Base-by-base conservation (phyloP, 1,140 invertebrate genomes). In the Diprion similis region DNA sequence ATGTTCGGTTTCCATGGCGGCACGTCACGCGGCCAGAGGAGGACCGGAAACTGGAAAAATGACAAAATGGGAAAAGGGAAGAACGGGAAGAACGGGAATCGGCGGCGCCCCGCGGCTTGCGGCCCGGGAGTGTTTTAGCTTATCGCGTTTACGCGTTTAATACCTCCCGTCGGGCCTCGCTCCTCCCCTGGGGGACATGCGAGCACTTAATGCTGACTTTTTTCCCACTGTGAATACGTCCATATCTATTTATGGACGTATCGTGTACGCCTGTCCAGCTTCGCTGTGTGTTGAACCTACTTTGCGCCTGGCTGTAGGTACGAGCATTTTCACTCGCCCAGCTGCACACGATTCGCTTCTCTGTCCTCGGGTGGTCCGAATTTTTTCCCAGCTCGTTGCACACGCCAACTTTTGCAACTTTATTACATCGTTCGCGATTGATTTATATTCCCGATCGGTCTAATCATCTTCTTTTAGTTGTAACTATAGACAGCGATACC, bases 1-100 rank as follows among this genome's bases (percentile, higher is more conserved):
- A 59, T 59, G n/a, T 59, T 17, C 51, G 6, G 4, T 13, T 59
- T 15, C 6, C 19, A 7, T 6, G 18, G 66, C 15, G 18, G 8
- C 13, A 4, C 17, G 59, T 15, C 2, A 64, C 17, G 17, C 59
- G 59, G 17, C 10, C 66, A 13, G 66, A 18, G 15, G 13, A 68
- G 6, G 8, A 15, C 13, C 2, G 17, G 2, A 19, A 68, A 68
- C 8, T 7, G 19, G 18, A 18, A 68, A 68, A 68, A 68, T 19
- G 37, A 17, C 37, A 24, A 45, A 68, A 68, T 19, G 66, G 13
- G 45, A 71, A 75, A 46, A 51, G n/a, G 24, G 13, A n/a, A 71
- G 71, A 46, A 51, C n/a, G 24, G 51, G 64, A 68, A 11, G n/a
- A 59, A 59, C 51, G 51, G 51, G n/a, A 13, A 59, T 9, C 51